Evolutionary conservation across 2,888 invertebrate genomes (phyloP), one percentile per base, ranked within the genome.

Genomic region (Lasioglossum morio): DNA sequence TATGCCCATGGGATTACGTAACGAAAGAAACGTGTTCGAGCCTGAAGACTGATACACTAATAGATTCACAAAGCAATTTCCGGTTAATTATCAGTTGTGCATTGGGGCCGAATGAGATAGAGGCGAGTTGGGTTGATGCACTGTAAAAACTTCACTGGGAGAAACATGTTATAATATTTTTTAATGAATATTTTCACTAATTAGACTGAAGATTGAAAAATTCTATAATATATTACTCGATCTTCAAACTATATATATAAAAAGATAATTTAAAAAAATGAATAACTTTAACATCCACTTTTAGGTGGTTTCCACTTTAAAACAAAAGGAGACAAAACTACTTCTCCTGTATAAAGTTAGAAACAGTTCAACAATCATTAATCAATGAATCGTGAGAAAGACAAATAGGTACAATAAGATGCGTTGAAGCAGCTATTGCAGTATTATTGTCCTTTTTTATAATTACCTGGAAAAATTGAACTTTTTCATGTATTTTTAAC

Each of bases 91-190:
- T 80, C 74, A 53, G 46, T n/a, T 5, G 4, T n/a, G 66, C 30
- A 81, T 77, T 73, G 57, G 27, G 84, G 77, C 19, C 77, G 48
- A 73, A n/a, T 34, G 37, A 72, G 84, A 84, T 66, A 76, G 57
- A 66, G 74, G 43, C 23, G 37, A 12, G 40, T 37, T 37, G 37
- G 27, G 40, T 16, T 60, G 0, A 27, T 40, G 30, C 23, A 46
- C 43, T 69, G 34, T 27, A 7, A 16, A 30, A 37, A 14, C 34
- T 76, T 30, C 8, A 46, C 63, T 63, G 30, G 27, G 5, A 53
- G 23, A 75, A 75, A 34, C 40, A 40, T 34, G 27, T 23, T 34
- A 37, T 1, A 37, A 69, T 23, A 16, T 60, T 60, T 0, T 5
- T 27, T 4, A 12, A 57, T 27, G 16, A 30, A 63, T 16, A 16